A percentile compares a stretch with the other conserved stretches of the same genome.
Evolutionary conservation across 2,888 invertebrate genomes (phyloP).

Genomic region (Sympetrum striolatum): DNA sequence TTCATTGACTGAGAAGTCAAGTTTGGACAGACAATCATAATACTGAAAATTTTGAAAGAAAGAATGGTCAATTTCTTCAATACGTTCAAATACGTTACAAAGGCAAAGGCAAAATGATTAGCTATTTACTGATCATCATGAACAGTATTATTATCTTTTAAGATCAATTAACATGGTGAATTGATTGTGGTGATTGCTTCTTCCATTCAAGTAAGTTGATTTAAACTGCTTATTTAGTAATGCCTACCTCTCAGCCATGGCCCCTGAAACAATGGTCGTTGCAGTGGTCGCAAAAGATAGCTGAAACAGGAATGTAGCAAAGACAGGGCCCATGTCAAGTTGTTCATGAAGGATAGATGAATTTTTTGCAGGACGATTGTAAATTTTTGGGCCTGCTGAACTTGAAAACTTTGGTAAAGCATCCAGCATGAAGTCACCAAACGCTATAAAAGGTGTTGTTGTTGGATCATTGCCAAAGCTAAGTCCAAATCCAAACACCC

Average conservation of each 20-base stretch:
- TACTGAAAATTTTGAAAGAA: no score
- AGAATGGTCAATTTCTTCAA: no score
- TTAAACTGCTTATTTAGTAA: slow-evolving; percentile 10
- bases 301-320: slow-evolving; percentile 89
- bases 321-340: slow-evolving; percentile 81
- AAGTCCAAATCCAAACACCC: slow-evolving; percentile 93
- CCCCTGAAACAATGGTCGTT: slow-evolving; percentile 91
- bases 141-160: no score
- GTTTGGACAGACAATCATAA: no score
- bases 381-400: neutral
- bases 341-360: slow-evolving; percentile 57
- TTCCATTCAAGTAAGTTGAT: no score
- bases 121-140: no score
- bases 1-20: no score
- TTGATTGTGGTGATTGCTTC: no score
- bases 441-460: slow-evolving; percentile 66
- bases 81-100: no score
- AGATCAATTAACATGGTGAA: no score
- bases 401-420: slow-evolving; percentile 65
- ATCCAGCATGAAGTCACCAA: slow-evolving; percentile 84
- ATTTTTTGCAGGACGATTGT: neutral
- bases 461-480: slow-evolving; percentile 80
- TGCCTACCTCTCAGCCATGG: slow-evolving; percentile 95
- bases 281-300: slow-evolving; percentile 89
- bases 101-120: no score